These are phyloP conservation scores for Volucella inanis DNA, from an alignment of 2,888 invertebrate genomes.

Conservation along the genomic window DNA sequence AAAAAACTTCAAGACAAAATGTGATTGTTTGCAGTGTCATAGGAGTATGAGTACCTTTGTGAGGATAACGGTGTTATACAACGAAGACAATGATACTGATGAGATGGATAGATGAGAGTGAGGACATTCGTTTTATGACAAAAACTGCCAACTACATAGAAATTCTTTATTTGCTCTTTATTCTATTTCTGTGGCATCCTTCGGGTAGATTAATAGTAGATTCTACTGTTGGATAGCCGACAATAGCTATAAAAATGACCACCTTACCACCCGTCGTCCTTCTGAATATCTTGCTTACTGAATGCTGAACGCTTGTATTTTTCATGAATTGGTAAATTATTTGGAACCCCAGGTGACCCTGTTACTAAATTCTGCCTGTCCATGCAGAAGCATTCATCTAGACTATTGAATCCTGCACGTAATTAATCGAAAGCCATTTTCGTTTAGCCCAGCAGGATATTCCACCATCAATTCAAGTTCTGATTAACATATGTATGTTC, in stretches of 20 bases:
- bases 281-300: not conserved
- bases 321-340: slow-evolving; percentile 30
- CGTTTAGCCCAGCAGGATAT: not conserved
- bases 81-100: not conserved
- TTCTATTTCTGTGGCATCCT: not conserved
- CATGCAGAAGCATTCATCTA: not conserved
- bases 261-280: not conserved
- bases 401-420: slow-evolving; percentile 23
- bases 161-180: slow-evolving; percentile 36
- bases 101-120: not conserved
- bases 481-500: slow-evolving; percentile 38
- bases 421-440: slow-evolving; percentile 59
- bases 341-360: slow-evolving; percentile 33
- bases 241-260: slow-evolving; percentile 3
- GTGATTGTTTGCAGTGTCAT: slow-evolving; percentile 5
- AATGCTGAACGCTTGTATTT: slow-evolving; percentile 11
- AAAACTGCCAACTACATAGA: slow-evolving; percentile 47
- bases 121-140: slow-evolving; percentile 55
- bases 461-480: not conserved
- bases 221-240: not conserved
- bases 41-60: not conserved
- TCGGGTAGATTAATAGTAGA: slow-evolving; percentile 13
- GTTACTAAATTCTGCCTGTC: not conserved
- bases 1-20: slow-evolving; percentile 8
- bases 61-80: not conserved